Conservation (phyloP, 2,113 vertebrate species). For the Pelecanoides urinatrix region DNA sequence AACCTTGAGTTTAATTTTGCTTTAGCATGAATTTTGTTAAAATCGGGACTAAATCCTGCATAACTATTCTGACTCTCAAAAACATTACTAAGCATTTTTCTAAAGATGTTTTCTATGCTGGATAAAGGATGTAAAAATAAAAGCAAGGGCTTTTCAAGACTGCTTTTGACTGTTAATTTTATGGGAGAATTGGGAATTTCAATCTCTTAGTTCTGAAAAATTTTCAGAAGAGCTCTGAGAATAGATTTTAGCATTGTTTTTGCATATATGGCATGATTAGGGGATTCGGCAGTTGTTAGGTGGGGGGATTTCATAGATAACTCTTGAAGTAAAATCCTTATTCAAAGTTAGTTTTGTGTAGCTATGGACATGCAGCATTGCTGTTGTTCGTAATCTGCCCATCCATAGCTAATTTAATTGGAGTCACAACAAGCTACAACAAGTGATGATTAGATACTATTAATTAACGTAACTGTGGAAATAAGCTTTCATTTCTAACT, state of each 20-base stretch:
- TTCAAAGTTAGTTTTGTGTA: neutral
- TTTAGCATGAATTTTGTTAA: neutral
- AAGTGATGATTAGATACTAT: neutral
- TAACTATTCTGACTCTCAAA: neutral
- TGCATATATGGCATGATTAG: no score
- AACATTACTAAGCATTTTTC: neutral
- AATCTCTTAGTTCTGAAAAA: neutral
- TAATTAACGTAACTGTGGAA: neutral
- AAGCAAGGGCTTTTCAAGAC: neutral
- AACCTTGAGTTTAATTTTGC: neutral
- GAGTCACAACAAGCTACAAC: neutral
- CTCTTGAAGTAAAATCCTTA: neutral
- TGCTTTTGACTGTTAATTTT: neutral
- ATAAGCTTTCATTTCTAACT: neutral
- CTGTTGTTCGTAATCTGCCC: accelerated
- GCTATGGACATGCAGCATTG: neutral
- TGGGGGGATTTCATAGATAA: neutral
- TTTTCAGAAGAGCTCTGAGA: neutral
- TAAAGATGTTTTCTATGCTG: neutral
- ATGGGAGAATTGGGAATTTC: neutral
- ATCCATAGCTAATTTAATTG: neutral
- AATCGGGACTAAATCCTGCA: neutral
- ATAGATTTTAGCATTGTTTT: accelerated
- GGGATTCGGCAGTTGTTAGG: no score
- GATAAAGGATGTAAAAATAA: neutral